Evolutionary conservation across 2,888 invertebrate species (phyloP).

Genomic region (Protodeltote pygarga): DNA sequence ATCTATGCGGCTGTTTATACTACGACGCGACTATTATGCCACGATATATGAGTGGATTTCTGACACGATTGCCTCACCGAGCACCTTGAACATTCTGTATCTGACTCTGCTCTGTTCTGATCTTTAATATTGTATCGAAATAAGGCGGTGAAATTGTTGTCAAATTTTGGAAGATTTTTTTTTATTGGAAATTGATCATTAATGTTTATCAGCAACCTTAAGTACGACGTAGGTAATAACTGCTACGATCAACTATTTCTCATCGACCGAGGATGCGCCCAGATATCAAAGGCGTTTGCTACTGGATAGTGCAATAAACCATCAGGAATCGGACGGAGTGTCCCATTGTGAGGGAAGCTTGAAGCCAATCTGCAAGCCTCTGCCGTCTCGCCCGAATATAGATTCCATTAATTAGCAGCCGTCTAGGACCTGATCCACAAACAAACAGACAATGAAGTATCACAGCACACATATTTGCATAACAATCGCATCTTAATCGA

Average conservation of each 20-base stretch:
- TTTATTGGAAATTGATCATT: no score
- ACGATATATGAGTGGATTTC: slow-evolving; percentile 28
- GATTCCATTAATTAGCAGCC: slow-evolving; percentile 66
- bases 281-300: slow-evolving; percentile 34
- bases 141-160: background rate
- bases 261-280: slow-evolving; percentile 19
- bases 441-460: slow-evolving; percentile 62
- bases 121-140: background rate
- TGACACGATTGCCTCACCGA: slow-evolving; percentile 19
- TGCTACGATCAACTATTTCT: slow-evolving; percentile 22
- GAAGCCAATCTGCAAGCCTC: slow-evolving; percentile 36
- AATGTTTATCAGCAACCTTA: background rate
- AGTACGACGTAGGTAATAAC: background rate
- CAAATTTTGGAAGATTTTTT: no score
- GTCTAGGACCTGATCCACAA: slow-evolving; percentile 51
- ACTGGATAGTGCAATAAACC: slow-evolving; percentile 31
- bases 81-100: slow-evolving; percentile 4
- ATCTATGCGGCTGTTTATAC: slow-evolving; percentile 39
- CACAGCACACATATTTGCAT: slow-evolving; percentile 59
- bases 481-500: slow-evolving; percentile 59
- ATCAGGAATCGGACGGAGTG: slow-evolving; percentile 26
- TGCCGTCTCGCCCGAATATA: slow-evolving; percentile 53
- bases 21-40: slow-evolving; percentile 25
- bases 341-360: slow-evolving; percentile 42
- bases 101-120: background rate